Evolutionary conservation across 2,888 invertebrate species (phyloP).

Genomic region (Ochropleura leucogaster): DNA sequence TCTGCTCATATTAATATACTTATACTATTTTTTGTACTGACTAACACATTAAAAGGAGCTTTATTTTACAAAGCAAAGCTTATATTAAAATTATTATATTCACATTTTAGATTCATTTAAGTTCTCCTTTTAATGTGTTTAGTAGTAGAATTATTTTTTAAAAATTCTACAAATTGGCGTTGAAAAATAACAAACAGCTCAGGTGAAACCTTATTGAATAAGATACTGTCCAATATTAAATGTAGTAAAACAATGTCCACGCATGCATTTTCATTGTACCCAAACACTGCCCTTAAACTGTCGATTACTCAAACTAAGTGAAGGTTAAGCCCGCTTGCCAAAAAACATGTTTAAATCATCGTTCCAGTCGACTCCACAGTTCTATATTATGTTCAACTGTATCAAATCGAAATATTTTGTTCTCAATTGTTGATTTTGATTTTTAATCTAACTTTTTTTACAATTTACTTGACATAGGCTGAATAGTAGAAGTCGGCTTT

Average conservation of each 20-base stretch:
- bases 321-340: neutral
- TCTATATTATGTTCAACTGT: too few relatives aligned
- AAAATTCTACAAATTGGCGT: constrained; percentile 18
- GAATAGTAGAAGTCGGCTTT: too few relatives aligned
- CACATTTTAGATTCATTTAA: constrained; percentile 22
- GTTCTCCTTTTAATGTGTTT: constrained; percentile 34
- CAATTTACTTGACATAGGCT: too few relatives aligned
- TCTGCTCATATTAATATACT: constrained; percentile 50
- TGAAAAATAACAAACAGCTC: constrained; percentile 36
- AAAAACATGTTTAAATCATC: neutral
- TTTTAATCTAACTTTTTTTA: too few relatives aligned
- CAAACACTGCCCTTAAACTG: constrained; percentile 53
- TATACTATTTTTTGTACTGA: constrained; percentile 26
- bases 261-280: constrained; percentile 57
- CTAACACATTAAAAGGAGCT: constrained; percentile 28
- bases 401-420: too few relatives aligned
- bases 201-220: constrained; percentile 36
- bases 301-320: neutral
- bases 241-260: constrained; percentile 47
- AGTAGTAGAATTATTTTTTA: constrained; percentile 8
- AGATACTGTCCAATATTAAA: constrained; percentile 56
- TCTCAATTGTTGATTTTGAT: too few relatives aligned
- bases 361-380: too few relatives aligned
- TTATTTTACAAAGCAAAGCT: constrained; percentile 37
- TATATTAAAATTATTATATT: constrained; percentile 12